These are phyloP conservation scores for Montipora cactus DNA, from an alignment of 64 coral and sea anemone species.

Conservation along the genomic window DNA sequence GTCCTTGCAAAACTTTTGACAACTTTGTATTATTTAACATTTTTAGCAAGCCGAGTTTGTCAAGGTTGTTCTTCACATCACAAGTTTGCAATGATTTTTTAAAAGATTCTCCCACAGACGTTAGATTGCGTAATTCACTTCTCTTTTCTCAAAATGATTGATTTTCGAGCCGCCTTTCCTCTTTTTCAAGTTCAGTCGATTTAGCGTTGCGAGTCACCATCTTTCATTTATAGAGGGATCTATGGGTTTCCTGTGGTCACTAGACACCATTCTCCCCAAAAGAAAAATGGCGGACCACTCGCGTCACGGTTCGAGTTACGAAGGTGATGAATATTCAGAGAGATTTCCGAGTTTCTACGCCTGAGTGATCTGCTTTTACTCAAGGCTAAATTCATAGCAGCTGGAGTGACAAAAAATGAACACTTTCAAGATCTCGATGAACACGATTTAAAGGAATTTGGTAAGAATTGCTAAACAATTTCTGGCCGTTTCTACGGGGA, in stretches of 20 bases:
- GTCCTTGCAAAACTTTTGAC: constrained; percentile 26
- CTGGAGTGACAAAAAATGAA: constrained; percentile 59
- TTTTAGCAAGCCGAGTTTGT: background rate
- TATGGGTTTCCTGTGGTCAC: too few relatives aligned
- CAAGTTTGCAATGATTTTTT: constrained; percentile 40
- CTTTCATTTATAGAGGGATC: too few relatives aligned
- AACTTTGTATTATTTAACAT: background rate
- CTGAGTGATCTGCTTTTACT: constrained; percentile 38
- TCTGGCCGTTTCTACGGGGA: background rate
- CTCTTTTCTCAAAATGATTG: constrained; percentile 52
- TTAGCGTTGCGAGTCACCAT: background rate
- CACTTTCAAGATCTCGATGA: constrained; percentile 68
- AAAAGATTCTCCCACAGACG: constrained; percentile 12
- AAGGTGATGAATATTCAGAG: constrained; percentile 30
- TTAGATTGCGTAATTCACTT: constrained; percentile 23
- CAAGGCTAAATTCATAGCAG: constrained; percentile 57
- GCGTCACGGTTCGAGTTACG: too few relatives aligned
- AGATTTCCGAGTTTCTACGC: constrained; percentile 39
- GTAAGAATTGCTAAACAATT: background rate
- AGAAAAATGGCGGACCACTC: too few relatives aligned
- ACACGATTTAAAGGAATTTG: constrained; percentile 66
- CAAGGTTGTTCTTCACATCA: constrained; percentile 9
- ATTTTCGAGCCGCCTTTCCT: background rate
- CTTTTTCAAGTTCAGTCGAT: background rate
- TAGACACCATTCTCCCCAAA: too few relatives aligned